phyloP scores from a whole-genome alignment of 2,888 invertebrate genomes.

The Xanthorhoe spadicearia region DNA sequence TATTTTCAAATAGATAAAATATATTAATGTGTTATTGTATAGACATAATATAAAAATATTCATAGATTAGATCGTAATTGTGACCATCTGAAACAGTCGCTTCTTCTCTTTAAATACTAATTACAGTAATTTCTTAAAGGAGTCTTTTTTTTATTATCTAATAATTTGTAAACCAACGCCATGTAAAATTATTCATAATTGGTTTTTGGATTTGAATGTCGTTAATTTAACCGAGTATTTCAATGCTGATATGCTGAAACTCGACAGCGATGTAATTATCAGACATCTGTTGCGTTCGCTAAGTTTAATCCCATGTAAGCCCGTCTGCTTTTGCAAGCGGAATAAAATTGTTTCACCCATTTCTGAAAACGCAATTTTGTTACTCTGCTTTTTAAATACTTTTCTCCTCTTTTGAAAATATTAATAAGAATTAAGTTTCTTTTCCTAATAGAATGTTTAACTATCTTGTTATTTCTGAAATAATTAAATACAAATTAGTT shows the following conservation, averaged over 20 bases:
- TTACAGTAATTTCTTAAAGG: no score
- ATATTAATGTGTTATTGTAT: conserved; percentile 72
- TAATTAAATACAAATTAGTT: no score
- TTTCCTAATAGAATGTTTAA: not conserved
- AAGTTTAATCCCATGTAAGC: conserved; percentile 31
- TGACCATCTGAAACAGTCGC: conserved; percentile 48
- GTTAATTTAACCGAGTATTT: conserved; percentile 3
- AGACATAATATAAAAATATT: conserved; percentile 59
- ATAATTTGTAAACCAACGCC: not conserved
- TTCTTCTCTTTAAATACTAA: conserved; percentile 27
- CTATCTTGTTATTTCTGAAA: not conserved
- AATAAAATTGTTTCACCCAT: conserved; percentile 3
- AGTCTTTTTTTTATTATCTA: not conserved
- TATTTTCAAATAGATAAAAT: conserved; percentile 66
- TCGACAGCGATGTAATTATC: conserved; percentile 29
- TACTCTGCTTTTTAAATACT: not conserved
- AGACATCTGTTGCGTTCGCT: conserved; percentile 32
- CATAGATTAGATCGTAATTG: conserved; percentile 58
- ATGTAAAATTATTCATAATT: not conserved
- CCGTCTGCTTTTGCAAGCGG: conserved; percentile 9
- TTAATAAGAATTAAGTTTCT: not conserved
- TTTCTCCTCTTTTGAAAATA: not conserved
- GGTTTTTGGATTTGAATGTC: not conserved
- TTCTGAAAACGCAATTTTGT: conserved; percentile 3
- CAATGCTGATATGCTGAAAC: conserved; percentile 8